Conservation (phyloP, 2,113 vertebrate genomes). For the Seriola rivoliana region DNA sequence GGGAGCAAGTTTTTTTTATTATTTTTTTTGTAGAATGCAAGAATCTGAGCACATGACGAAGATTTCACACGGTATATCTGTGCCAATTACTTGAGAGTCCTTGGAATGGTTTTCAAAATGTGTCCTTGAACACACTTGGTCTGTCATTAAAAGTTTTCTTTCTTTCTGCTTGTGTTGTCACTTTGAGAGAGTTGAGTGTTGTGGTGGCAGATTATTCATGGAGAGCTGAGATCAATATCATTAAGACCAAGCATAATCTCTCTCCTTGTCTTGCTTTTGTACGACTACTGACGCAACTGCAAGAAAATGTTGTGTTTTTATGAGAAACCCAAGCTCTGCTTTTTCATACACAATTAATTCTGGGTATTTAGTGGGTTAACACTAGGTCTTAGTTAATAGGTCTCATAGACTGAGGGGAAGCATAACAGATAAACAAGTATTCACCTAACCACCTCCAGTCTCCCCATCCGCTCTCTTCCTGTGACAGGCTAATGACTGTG, state of each 20-base stretch:
- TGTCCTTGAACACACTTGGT: background rate
- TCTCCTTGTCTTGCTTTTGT: background rate
- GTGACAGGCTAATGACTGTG: slow-evolving; percentile 89
- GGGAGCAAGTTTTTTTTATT: slow-evolving; percentile 51
- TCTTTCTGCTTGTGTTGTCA: background rate
- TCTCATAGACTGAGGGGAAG: slow-evolving; percentile 10
- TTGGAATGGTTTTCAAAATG: background rate
- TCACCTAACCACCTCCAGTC: slow-evolving; percentile 36
- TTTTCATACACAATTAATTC: background rate
- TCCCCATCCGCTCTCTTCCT: slow-evolving; percentile 83
- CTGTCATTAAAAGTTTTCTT: slow-evolving; percentile 30
- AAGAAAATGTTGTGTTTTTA: background rate
- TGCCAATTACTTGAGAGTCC: background rate
- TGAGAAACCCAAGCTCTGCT: background rate
- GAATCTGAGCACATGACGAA: slow-evolving; percentile 4
- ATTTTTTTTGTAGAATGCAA: slow-evolving; percentile 10
- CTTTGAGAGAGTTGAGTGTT: background rate
- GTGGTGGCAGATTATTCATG: background rate
- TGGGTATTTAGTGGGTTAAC: background rate
- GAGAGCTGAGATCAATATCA: no score
- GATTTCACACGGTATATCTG: background rate
- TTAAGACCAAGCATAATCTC: no score
- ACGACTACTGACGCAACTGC: background rate
- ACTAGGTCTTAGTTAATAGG: no score
- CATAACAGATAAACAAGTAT: slow-evolving; percentile 25